A percentile compares a stretch with the other conserved stretches of the same genome.
phyloP scores from a whole-genome alignment of 2,113 vertebrate species.

The Otocyon megalotis region DNA sequence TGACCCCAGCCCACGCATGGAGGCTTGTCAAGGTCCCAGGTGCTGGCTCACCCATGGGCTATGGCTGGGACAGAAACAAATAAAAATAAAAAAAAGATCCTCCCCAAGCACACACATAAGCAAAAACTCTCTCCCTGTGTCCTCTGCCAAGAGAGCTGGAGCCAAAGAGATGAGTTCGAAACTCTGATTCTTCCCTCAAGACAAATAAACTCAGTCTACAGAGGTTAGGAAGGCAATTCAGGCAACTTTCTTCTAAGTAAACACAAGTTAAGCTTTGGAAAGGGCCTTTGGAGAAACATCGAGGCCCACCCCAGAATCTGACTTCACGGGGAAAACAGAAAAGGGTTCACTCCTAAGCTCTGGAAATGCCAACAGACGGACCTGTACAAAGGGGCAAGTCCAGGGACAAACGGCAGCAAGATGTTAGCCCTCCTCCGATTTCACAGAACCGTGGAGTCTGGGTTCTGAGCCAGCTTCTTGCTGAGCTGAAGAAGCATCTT shows the following conservation, averaged over 20 bases:
- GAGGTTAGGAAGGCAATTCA: constrained; percentile 4
- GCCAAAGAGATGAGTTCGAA: not conserved
- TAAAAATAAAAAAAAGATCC: constrained; percentile 25
- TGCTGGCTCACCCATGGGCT: not conserved
- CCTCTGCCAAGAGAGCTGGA: constrained; percentile 51
- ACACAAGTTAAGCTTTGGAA: constrained; percentile 36
- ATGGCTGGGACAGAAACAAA: constrained; percentile 52
- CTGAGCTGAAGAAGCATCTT: not conserved
- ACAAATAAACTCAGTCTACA: constrained; percentile 38
- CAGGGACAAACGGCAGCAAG: not conserved
- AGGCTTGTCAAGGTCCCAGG: constrained; percentile 21
- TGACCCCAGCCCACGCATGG: constrained; percentile 13
- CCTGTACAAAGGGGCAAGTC: not conserved
- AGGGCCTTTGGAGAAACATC: constrained; percentile 25
- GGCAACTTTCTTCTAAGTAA: not conserved
- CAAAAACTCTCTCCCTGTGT: constrained; percentile 58
- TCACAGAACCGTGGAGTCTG: not conserved
- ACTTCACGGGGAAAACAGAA: not conserved
- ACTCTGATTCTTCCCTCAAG: constrained; percentile 25
- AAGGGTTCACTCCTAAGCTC: not conserved
- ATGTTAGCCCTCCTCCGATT: not conserved
- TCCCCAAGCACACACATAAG: not conserved
- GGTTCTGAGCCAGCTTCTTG: not conserved
- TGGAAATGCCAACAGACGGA: not conserved
- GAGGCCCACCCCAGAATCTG: not conserved